A percentile compares a stretch with the other conserved stretches of the same genome.
Evolutionary conservation across 2,888 invertebrate species (phyloP).

Genomic region (Odontocolon sp.): DNA sequence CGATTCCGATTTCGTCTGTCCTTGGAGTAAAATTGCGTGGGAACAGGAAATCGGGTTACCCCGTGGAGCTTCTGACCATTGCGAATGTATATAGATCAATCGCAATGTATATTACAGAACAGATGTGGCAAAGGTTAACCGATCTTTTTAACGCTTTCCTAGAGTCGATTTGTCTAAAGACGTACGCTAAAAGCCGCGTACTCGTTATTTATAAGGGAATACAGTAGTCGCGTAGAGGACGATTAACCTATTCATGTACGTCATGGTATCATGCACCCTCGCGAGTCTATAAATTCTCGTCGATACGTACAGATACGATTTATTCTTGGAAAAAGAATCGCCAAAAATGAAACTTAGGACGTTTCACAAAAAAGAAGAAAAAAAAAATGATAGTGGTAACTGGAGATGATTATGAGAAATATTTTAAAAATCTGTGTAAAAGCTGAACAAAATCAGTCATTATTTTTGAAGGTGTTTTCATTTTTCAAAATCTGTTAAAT

Average conservation of each 20-base stretch:
- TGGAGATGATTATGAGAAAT: no score
- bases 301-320: no score
- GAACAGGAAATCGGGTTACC: slow-evolving; percentile 71
- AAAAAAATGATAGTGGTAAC: no score
- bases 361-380: no score
- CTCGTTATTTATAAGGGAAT: slow-evolving; percentile 46
- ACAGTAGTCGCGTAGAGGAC: slow-evolving; percentile 39
- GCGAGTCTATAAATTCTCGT: no score
- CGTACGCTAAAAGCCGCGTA: slow-evolving; percentile 35
- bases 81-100: slow-evolving; percentile 1
- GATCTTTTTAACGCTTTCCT: slow-evolving; percentile 73
- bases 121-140: slow-evolving; percentile 71
- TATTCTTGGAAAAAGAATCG: no score
- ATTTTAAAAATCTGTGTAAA: no score
- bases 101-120: slow-evolving; percentile 12
- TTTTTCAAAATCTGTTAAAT: no score
- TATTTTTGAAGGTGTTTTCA: no score
- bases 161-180: slow-evolving; percentile 66
- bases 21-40: slow-evolving; percentile 65
- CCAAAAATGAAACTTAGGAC: no score
- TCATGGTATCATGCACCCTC: slow-evolving; percentile 33
- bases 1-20: slow-evolving; percentile 27
- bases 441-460: no score
- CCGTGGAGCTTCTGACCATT: slow-evolving; percentile 48
- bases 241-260: slow-evolving; percentile 23